Conservation (phyloP, 2,888 invertebrate genomes). For the Tyria jacobaeae region DNA sequence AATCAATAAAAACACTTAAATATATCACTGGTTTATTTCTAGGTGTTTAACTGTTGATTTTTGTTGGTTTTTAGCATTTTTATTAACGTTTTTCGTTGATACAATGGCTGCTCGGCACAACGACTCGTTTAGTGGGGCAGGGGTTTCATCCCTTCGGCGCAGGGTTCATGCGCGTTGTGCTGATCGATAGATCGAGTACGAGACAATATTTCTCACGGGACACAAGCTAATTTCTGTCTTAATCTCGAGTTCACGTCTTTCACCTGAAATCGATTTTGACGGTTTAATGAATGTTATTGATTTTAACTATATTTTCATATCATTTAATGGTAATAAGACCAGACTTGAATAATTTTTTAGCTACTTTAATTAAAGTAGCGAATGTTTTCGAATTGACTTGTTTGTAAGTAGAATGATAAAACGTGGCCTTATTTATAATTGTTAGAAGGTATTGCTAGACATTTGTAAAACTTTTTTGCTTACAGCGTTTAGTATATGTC, state of each 20-base stretch:
- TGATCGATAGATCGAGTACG: conserved; percentile 72
- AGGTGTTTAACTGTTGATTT: conserved; percentile 46
- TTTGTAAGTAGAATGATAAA: too few relatives aligned
- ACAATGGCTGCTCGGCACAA: conserved; percentile 70
- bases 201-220: conserved; percentile 42
- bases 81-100: conserved; percentile 60
- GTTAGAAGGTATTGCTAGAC: too few relatives aligned
- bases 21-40: conserved; percentile 40
- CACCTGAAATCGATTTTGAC: conserved; percentile 21
- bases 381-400: too few relatives aligned
- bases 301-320: background rate
- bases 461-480: too few relatives aligned
- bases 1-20: conserved; percentile 38
- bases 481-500: too few relatives aligned
- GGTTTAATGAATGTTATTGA: background rate
- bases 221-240: conserved; percentile 33
- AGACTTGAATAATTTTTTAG: too few relatives aligned
- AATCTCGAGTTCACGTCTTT: conserved; percentile 21
- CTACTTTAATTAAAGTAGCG: too few relatives aligned
- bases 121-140: conserved; percentile 47
- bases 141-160: conserved; percentile 59
- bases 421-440: too few relatives aligned
- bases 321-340: too few relatives aligned
- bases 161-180: conserved; percentile 67
- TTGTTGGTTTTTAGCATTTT: conserved; percentile 68